Percentiles rank a stretch among this genome's conserved stretches.
Conservation (phyloP, 2,797 vertebrate genomes). For the Periophthalmus magnuspinnatus region DNA sequence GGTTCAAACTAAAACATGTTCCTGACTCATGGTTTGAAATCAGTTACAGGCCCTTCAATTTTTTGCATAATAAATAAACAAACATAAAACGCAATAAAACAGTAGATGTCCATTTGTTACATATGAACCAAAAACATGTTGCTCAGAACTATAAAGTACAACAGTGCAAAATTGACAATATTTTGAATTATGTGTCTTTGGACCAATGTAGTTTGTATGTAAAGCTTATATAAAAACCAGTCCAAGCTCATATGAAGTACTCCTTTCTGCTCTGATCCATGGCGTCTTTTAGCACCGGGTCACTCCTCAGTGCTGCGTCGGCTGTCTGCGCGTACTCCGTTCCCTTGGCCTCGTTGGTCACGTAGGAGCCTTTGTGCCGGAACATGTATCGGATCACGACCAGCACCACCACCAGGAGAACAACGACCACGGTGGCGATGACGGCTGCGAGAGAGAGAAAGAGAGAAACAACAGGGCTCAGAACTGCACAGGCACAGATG, state of each 20-base stretch:
- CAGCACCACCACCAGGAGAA: slow-evolving; percentile 77
- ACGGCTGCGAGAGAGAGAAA: slow-evolving; percentile 69
- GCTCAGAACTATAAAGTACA: neutral
- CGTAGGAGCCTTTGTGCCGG: slow-evolving; percentile 86
- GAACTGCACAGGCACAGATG: slow-evolving; percentile 5
- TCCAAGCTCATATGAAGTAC: slow-evolving; percentile 84
- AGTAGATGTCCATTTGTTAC: neutral
- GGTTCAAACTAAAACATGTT: too few relatives aligned
- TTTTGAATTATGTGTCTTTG: neutral
- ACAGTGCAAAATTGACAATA: neutral
- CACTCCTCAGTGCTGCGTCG: slow-evolving; percentile 77
- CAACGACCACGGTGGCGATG: slow-evolving; percentile 73
- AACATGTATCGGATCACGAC: slow-evolving; percentile 80
- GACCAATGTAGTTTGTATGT: neutral
- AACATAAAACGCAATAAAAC: too few relatives aligned
- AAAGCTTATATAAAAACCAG: neutral
- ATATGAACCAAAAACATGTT: neutral
- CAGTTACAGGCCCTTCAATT: too few relatives aligned
- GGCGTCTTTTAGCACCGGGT: slow-evolving; percentile 79
- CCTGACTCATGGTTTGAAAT: too few relatives aligned
- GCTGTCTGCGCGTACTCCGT: slow-evolving; percentile 83
- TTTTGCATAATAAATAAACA: too few relatives aligned
- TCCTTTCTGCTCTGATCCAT: slow-evolving; percentile 84
- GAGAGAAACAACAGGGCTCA: neutral
- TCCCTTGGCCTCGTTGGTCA: slow-evolving; percentile 88